Evolutionary conservation across 2,113 vertebrate genomes (phyloP).

Genomic region (Corythornis cristatus): DNA sequence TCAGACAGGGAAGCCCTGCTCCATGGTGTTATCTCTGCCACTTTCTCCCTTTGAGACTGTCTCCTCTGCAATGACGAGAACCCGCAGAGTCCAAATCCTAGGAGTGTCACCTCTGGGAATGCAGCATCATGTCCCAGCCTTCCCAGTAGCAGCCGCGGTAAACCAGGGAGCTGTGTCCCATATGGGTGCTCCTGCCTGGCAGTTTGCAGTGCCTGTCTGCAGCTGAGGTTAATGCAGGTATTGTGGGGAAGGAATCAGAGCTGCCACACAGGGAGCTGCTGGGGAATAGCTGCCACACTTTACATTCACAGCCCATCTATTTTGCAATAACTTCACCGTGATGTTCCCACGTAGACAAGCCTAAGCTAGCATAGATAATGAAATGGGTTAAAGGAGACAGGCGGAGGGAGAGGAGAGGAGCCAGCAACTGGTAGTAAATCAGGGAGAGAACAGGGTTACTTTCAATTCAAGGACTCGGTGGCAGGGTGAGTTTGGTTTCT

Average conservation of each 20-base stretch:
- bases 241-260: background rate
- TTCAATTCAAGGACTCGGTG: constrained; percentile 50
- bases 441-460: constrained; percentile 36
- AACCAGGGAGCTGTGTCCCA: background rate
- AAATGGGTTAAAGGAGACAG: constrained; percentile 71
- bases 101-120: background rate
- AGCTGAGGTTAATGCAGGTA: background rate
- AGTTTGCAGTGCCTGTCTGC: background rate
- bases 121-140: background rate
- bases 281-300: constrained; percentile 48
- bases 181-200: background rate
- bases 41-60: background rate
- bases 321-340: constrained; percentile 64
- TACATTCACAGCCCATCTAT: constrained; percentile 66
- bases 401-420: constrained; percentile 54
- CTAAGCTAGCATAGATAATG: constrained; percentile 73
- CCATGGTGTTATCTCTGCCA: rapidly evolving
- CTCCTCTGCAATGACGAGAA: background rate
- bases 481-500: constrained; percentile 12
- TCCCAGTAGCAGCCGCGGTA: background rate
- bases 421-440: constrained; percentile 62
- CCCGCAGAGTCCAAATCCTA: background rate
- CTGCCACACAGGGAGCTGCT: background rate
- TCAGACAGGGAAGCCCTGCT: background rate
- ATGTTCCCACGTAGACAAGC: constrained; percentile 71